Evolutionary conservation across 2,888 invertebrate genomes (phyloP), one percentile per base, ranked within the genome.

Genomic region (Empis livida): DNA sequence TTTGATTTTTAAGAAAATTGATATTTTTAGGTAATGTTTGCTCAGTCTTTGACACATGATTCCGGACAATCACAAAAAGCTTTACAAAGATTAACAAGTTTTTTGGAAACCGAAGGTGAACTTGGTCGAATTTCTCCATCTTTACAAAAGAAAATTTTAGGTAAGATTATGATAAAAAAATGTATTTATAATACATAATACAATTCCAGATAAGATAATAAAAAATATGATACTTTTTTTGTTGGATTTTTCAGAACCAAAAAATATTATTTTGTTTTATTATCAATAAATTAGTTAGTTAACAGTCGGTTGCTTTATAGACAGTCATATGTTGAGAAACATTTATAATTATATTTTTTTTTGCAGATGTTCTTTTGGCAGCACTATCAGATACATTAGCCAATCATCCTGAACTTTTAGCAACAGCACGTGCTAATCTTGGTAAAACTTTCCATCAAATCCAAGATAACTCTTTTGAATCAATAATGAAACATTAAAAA

Each of bases 121-220:
- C 73, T 80, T 54, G 86, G 84, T 20, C 77, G 79, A 55, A 82
- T 87, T 53, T 83, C 85, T 1, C 74, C 80, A 53, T 75, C 78
- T 49, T 73, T 86, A 54, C 83, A 85, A 66, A 84, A 84, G 70
- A 84, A 83, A 73, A 82, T 87, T 44, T 73, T 86, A 50, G 82
- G 86, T 85, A 65, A 58, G 63, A 57, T 10, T 32, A 27, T 9
- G 8, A 6, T 20, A 20, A 20, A 20, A 20, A 20, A 20, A 20
- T 5, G 4, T 5, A 20, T 5, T 20, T 5, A 20, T 20, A 20
- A 5, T 5, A 20, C 20, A n/a, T 20, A 20, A 27, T 27, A 27
- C 9, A 27, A 20, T 20, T 20, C 20, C 5, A 20, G 3, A 20
- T 20, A 27, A 27, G 6, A 27, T 27, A 20, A 20, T 20, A 27